Conservation (phyloP, 2,888 invertebrate species). For the Lymantria dispar region DNA sequence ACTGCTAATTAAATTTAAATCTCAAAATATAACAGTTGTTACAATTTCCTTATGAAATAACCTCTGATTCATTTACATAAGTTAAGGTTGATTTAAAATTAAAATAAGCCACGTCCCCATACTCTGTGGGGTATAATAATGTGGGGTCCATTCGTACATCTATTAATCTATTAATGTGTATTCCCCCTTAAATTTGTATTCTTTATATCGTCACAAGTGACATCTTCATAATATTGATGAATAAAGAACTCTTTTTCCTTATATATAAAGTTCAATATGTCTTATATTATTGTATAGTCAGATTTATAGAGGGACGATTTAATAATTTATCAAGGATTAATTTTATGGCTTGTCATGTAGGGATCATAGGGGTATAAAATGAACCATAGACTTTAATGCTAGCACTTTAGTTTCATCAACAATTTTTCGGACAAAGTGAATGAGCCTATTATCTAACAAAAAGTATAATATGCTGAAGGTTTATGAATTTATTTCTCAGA, state of each 20-base stretch:
- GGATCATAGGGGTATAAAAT: conserved; percentile 20
- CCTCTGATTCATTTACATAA: conserved; percentile 39
- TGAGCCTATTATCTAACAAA: not conserved
- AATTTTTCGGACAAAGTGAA: not conserved
- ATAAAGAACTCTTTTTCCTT: conserved; percentile 4
- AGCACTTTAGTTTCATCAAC: conserved; percentile 9
- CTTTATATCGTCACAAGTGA: conserved; percentile 3
- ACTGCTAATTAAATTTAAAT: conserved; percentile 3
- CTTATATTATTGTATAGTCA: not conserved
- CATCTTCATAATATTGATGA: not conserved
- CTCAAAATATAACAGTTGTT: conserved; percentile 18
- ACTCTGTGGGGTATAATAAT: conserved; percentile 28
- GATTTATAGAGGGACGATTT: conserved; percentile 19
- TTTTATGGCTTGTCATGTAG: conserved; percentile 36
- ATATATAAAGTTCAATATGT: not conserved
- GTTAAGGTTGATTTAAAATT: conserved; percentile 50
- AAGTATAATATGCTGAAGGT: not conserved
- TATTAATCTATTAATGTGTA: conserved; percentile 42
- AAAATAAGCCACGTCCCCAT: conserved; percentile 40
- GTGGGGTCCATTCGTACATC: conserved; percentile 25
- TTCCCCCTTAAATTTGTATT: conserved; percentile 26
- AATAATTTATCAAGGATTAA: conserved; percentile 38
- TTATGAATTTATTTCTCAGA: too few species aligned
- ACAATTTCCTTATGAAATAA: conserved; percentile 25
- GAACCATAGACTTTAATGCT: conserved; percentile 17